A percentile compares a stretch with the other conserved stretches of the same genome.
phyloP scores from a whole-genome alignment of 2,797 vertebrate genomes.

The Helicolenus hilgendorfi region DNA sequence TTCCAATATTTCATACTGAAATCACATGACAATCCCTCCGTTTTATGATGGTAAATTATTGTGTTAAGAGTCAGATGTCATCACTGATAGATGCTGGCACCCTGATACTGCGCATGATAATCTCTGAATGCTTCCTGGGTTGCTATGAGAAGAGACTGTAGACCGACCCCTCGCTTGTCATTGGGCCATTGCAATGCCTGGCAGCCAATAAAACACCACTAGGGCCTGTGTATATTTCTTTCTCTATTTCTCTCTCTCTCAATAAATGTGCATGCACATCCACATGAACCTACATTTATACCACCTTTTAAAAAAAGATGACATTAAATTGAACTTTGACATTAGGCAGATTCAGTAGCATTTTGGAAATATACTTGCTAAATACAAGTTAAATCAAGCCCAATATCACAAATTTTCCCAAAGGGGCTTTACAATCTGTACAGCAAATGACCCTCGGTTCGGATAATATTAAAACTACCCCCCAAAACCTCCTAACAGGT shows the following conservation, averaged over 20 bases:
- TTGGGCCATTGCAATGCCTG: slow-evolving; percentile 59
- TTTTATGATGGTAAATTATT: slow-evolving; percentile 8
- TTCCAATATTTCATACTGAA: slow-evolving; percentile 1
- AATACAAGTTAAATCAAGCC: background rate
- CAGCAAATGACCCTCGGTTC: background rate
- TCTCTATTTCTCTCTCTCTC: background rate
- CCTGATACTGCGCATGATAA: slow-evolving; percentile 30
- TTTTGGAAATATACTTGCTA: background rate
- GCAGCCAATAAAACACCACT: slow-evolving; percentile 76
- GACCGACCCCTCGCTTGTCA: slow-evolving; percentile 62
- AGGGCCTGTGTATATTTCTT: slow-evolving; percentile 20
- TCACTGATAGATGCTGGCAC: slow-evolving; percentile 12
- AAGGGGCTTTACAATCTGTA: background rate
- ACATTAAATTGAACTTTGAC: background rate
- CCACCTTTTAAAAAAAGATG: background rate
- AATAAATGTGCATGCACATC: slow-evolving; percentile 15
- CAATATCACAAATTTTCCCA: background rate
- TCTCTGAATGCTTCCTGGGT: slow-evolving; percentile 70
- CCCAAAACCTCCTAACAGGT: background rate
- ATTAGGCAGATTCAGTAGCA: background rate
- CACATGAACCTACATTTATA: background rate
- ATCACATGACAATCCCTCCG: background rate
- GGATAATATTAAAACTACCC: background rate
- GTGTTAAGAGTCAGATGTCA: slow-evolving; percentile 15
- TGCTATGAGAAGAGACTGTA: slow-evolving; percentile 76